Percentiles rank a stretch among this genome's conserved stretches.
Evolutionary conservation across 2,113 vertebrate species (phyloP).

Genomic region (Colossoma macropomum): DNA sequence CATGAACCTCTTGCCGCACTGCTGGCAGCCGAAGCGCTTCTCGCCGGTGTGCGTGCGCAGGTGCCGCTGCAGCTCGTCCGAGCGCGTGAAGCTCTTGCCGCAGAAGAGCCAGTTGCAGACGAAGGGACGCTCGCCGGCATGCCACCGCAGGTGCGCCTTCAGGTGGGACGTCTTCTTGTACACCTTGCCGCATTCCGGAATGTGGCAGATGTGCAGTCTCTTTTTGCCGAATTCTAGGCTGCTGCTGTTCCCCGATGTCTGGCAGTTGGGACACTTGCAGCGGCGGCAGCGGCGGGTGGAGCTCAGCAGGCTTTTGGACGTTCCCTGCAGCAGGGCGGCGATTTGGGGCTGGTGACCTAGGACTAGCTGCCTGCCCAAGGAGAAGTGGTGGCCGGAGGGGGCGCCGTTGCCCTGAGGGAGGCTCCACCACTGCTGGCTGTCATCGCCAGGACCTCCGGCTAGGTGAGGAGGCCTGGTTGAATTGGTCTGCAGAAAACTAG

Average conservation of each 20-base stretch:
- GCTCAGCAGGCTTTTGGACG: slow-evolving; percentile 81
- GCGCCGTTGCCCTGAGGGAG: slow-evolving; percentile 76
- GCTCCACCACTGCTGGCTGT: slow-evolving; percentile 86
- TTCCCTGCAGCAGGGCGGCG: slow-evolving; percentile 82
- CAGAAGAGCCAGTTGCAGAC: slow-evolving; percentile 90
- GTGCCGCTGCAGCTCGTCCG: slow-evolving; percentile 86
- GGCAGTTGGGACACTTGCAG: slow-evolving; percentile 88
- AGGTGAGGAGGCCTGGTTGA: slow-evolving; percentile 75
- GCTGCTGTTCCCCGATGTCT: slow-evolving; percentile 67
- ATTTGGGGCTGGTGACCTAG: slow-evolving; percentile 84
- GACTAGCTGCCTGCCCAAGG: slow-evolving; percentile 80
- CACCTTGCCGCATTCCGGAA: slow-evolving; percentile 86
- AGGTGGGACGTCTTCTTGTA: slow-evolving; percentile 90
- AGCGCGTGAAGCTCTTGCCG: slow-evolving; percentile 87
- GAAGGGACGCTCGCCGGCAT: slow-evolving; percentile 86
- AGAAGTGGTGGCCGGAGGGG: slow-evolving; percentile 72
- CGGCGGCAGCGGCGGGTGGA: slow-evolving; percentile 83
- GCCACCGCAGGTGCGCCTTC: slow-evolving; percentile 89
- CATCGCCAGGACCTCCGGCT: slow-evolving; percentile 74
- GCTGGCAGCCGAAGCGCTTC: slow-evolving; percentile 85
- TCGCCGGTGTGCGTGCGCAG: slow-evolving; percentile 88
- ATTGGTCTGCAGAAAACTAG: slow-evolving; percentile 79
- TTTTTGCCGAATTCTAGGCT: slow-evolving; percentile 82
- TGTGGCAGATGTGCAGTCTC: slow-evolving; percentile 86
- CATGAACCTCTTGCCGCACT: slow-evolving; percentile 87